Percentiles rank a stretch among this genome's conserved stretches.
phyloP scores from a whole-genome alignment of 2,113 vertebrate species.

The Tenebrosternarchus preto region DNA sequence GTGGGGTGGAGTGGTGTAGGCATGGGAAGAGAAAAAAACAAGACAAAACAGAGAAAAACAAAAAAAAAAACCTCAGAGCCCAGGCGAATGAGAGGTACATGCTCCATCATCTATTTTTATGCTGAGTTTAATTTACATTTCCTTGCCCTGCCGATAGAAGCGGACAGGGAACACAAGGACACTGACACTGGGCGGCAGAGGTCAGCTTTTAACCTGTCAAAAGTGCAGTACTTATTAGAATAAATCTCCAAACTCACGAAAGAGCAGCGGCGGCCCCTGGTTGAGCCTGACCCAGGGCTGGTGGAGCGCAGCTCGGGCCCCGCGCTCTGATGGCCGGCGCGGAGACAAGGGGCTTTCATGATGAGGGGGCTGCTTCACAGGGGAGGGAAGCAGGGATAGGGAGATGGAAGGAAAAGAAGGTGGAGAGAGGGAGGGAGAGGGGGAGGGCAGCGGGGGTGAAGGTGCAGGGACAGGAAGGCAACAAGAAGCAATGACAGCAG shows the following conservation, averaged over 20 bases:
- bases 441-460: constrained; percentile 10
- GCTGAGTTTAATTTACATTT: constrained; percentile 82
- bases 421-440: neutral
- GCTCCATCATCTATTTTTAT: constrained; percentile 82
- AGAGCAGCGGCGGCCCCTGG: constrained; percentile 73
- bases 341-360: constrained; percentile 33
- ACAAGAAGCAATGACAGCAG: constrained; percentile 38
- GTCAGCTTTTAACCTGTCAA: constrained; percentile 80
- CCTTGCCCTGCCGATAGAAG: constrained; percentile 74
- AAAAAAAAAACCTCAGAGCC: neutral
- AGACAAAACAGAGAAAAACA: constrained; percentile 20
- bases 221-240: constrained; percentile 81
- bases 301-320: constrained; percentile 48
- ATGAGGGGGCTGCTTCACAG: constrained; percentile 39
- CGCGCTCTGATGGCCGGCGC: constrained; percentile 50
- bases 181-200: constrained; percentile 75
- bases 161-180: constrained; percentile 80
- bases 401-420: neutral
- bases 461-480: constrained; percentile 36
- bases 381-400: constrained; percentile 10
- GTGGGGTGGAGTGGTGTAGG: constrained; percentile 46
- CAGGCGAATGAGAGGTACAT: constrained; percentile 70
- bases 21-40: constrained; percentile 56
- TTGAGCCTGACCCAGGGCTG: constrained; percentile 67
- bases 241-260: constrained; percentile 80